phyloP scores from a whole-genome alignment of 2,113 vertebrate species.

The Zosterops hypoxanthus region DNA sequence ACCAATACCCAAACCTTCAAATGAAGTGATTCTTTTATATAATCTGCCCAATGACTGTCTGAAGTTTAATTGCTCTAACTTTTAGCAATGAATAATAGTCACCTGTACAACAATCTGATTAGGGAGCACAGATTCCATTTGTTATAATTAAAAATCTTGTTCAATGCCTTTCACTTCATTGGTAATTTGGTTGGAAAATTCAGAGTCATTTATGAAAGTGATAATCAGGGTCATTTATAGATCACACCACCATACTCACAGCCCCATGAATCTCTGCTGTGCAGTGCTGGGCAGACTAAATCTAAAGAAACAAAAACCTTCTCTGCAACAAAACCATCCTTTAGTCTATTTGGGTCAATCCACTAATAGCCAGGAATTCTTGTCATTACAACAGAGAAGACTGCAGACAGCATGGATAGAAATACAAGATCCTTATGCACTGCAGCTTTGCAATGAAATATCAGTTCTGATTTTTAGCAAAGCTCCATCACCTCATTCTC shows the following conservation, averaged over 20 bases:
- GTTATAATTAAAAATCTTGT: conserved; percentile 53
- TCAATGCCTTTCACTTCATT: conserved; percentile 5
- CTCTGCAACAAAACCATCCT: background rate
- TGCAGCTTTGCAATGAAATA: background rate
- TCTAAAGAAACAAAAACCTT: background rate
- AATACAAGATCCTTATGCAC: background rate
- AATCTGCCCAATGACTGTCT: background rate
- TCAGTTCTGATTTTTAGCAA: background rate
- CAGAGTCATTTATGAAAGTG: conserved; percentile 15
- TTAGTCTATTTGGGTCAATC: background rate
- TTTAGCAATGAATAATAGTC: conserved; percentile 29
- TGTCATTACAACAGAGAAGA: background rate
- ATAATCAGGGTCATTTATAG: conserved; percentile 3
- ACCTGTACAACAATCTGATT: conserved; percentile 15
- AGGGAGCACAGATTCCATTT: background rate
- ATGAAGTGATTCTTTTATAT: background rate
- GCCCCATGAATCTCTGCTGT: background rate
- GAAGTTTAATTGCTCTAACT: conserved; percentile 40
- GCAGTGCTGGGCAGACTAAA: background rate
- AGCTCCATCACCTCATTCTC: background rate
- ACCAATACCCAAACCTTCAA: background rate
- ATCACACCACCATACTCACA: background rate
- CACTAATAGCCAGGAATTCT: background rate
- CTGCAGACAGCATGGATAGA: background rate
- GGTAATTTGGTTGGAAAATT: conserved; percentile 17